Percentiles rank a stretch among this genome's conserved stretches.
phyloP scores from a whole-genome alignment of 2,888 invertebrate species.

The Drosophila pseudotalamancana region DNA sequence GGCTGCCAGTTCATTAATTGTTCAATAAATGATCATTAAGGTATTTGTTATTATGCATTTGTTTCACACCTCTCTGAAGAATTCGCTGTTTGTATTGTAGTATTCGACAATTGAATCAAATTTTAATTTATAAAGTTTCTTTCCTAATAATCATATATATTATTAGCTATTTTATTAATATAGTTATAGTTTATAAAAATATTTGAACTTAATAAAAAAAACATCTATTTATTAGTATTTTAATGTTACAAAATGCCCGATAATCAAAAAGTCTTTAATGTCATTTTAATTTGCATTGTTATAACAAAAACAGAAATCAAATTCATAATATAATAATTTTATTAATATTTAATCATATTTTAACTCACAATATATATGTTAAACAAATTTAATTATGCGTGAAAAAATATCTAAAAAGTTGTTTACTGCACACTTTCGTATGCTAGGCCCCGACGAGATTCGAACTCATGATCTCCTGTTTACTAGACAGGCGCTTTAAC shows the following conservation, averaged over 20 bases:
- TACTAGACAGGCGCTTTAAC: conserved; percentile 85
- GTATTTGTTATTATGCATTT: conserved; percentile 52
- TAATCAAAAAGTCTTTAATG: too few relatives aligned
- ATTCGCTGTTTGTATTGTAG: conserved; percentile 1
- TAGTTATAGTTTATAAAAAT: neutral
- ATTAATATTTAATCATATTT: too few relatives aligned
- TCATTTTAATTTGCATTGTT: too few relatives aligned
- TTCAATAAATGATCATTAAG: conserved; percentile 51
- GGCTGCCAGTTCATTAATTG: conserved; percentile 50
- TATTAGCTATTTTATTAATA: neutral
- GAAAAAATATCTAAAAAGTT: neutral
- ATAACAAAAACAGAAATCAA: too few relatives aligned
- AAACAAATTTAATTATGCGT: neutral
- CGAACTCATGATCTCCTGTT: conserved; percentile 85
- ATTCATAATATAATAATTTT: too few relatives aligned
- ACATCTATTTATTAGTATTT: neutral
- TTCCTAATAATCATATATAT: neutral
- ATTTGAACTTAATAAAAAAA: neutral
- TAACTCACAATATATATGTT: neutral
- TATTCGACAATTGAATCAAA: neutral
- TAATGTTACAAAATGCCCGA: too few relatives aligned
- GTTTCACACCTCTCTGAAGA: conserved; percentile 53
- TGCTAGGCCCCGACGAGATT: conserved; percentile 84
- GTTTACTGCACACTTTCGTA: neutral
- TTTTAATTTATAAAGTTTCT: neutral